A percentile compares a stretch with the other conserved stretches of the same genome.
These are phyloP conservation scores for Parus major DNA, from an alignment of 2,113 vertebrate species.

Conservation along the genomic window DNA sequence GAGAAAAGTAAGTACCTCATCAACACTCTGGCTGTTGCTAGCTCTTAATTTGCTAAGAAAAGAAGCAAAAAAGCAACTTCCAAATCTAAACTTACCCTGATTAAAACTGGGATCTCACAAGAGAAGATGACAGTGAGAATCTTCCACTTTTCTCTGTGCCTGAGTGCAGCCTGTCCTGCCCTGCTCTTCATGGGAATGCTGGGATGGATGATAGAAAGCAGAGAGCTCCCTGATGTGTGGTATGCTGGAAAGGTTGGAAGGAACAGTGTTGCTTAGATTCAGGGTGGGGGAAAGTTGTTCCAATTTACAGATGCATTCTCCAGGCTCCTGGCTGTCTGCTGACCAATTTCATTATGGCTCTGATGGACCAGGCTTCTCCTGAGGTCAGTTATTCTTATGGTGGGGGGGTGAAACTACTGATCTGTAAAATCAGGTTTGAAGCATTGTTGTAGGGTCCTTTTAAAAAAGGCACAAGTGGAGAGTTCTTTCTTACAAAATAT, in stretches of 20 bases:
- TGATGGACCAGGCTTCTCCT: not conserved
- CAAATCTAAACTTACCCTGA: not conserved
- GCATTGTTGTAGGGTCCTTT: not conserved
- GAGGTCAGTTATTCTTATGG: not conserved
- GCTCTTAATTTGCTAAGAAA: not conserved
- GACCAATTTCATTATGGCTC: not conserved
- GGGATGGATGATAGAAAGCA: not conserved
- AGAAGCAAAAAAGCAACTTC: not conserved
- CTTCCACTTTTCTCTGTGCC: not conserved
- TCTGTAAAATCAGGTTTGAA: not conserved
- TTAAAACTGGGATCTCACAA: not conserved
- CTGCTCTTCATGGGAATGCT: not conserved
- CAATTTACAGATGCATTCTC: not conserved
- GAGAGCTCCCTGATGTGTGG: not conserved
- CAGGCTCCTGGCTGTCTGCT: not conserved
- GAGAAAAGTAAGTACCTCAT: not conserved
- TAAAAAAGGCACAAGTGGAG: not conserved
- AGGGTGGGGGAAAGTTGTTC: not conserved
- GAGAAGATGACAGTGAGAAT: not conserved
- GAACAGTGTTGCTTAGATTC: not conserved
- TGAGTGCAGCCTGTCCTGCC: not conserved
- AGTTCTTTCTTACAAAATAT: not conserved
- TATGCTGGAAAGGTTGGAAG: not conserved
- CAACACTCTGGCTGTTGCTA: not conserved
- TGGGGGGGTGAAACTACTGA: not conserved